Evolutionary conservation across 2,113 vertebrate genomes (phyloP), one percentile per base, ranked within the genome.

Genomic region (Chinchilla lanigera): DNA sequence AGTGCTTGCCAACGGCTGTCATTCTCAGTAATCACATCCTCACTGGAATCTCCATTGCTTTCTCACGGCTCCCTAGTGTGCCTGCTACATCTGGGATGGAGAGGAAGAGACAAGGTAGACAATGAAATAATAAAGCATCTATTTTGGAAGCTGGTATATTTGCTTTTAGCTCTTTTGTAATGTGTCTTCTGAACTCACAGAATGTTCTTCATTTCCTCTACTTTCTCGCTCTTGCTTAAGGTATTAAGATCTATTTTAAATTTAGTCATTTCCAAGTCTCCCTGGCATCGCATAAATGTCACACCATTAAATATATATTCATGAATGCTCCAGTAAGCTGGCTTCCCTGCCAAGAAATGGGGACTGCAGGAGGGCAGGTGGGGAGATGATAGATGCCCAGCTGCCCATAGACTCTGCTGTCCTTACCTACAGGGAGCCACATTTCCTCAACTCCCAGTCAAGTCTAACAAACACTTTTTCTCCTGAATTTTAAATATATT

Each of bases 191-290:
- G 83, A 75, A 84, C n/a, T 92, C 28, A 54, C 28, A 92, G 65
- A 86, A 58, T 82, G 24, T 50, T 73, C 71, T 86, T 92, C 84
- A 41, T 78, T 95, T 90, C 85, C 58, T 92, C 69, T 77, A 56
- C 77, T 90, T 71, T 88, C 80, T 73, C 33, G 90, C 52, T 94
- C 89, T 89, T 87, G 63, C 30, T 95, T 82, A 86, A 97, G 95
- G 89, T 97, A 97, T 97, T 94, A 97, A 94, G 83, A 94, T 95
- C 83, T 96, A 80, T 94, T 97, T 93, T 96, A 95, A 97, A 97
- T 89, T 65, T 94, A 97, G 96, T 91, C 93, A 95, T 93, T 97
- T 97, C 60, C 41, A 91, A 97, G 89, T 94, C 86, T 97, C 94
- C 94, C 94, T 95, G 97, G 89, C 95, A 96, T 94, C 16, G 0